Evolutionary conservation across 2,113 vertebrate genomes (phyloP).

Genomic region (Fregetta grallaria): DNA sequence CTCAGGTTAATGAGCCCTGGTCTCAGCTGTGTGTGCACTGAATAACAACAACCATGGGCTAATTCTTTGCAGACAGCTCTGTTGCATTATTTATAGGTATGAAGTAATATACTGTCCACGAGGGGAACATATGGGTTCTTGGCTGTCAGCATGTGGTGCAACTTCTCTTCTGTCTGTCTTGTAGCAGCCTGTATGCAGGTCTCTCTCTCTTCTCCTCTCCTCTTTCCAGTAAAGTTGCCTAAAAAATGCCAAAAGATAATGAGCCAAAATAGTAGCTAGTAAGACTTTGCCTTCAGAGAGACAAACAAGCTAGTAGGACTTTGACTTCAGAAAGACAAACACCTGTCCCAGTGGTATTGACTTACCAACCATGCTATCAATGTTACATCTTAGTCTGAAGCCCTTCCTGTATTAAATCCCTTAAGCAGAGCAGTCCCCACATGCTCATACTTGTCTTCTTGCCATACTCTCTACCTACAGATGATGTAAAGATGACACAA

Average conservation of each 20-base stretch:
- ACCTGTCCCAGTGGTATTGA: background rate
- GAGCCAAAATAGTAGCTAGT: background rate
- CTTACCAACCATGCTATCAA: fast-evolving
- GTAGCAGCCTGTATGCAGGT: background rate
- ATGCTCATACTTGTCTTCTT: background rate
- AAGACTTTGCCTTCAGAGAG: background rate
- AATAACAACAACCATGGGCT: background rate
- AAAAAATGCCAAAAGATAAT: background rate
- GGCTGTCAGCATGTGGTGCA: background rate
- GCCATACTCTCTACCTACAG: background rate
- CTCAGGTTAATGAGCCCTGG: background rate
- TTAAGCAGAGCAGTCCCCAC: background rate
- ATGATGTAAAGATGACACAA: background rate
- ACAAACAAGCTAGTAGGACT: background rate
- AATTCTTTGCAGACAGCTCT: background rate
- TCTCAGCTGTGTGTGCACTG: background rate
- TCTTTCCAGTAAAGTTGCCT: background rate
- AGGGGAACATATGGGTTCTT: background rate
- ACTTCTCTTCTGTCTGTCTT: background rate
- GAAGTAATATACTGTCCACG: background rate
- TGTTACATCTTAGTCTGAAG: background rate
- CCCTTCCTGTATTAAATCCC: background rate
- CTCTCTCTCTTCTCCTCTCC: background rate
- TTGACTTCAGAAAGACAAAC: background rate
- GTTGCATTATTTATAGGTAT: background rate